These are phyloP conservation scores for Phaethon lepturus DNA, from an alignment of 2,113 vertebrate genomes.

Conservation along the genomic window DNA sequence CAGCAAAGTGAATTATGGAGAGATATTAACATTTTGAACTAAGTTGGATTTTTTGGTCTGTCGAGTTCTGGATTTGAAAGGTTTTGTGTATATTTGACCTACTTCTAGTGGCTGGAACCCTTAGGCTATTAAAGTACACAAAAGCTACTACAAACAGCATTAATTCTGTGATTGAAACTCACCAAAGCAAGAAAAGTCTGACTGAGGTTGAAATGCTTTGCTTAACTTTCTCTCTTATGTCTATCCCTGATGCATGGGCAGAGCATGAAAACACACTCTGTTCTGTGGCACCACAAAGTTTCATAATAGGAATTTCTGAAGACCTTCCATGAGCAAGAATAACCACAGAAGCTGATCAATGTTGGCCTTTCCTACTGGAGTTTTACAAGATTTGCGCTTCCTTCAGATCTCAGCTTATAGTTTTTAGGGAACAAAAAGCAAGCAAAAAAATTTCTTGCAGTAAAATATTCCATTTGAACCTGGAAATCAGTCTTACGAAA, in stretches of 20 bases:
- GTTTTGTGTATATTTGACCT: not conserved
- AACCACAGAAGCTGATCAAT: not conserved
- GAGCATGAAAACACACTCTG: not conserved
- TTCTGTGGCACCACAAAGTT: not conserved
- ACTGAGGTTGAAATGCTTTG: not conserved
- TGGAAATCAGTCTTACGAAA: not conserved
- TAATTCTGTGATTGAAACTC: slow-evolving; percentile 4
- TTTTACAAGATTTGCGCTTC: not conserved
- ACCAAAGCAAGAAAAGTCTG: slow-evolving; percentile 11
- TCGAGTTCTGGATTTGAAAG: slow-evolving; percentile 32
- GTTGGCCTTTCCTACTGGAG: not conserved
- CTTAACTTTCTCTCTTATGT: not conserved
- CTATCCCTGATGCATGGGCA: not conserved
- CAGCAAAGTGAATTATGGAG: slow-evolving; percentile 7
- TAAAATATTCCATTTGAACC: not conserved
- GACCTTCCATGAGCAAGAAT: not conserved
- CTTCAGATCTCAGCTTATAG: not conserved
- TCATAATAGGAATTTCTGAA: not conserved
- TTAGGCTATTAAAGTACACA: not conserved
- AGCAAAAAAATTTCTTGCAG: not conserved
- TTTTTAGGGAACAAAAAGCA: not conserved
- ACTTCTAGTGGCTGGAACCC: not conserved
- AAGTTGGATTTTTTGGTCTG: not conserved
- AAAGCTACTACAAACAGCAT: not conserved
- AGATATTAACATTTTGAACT: slow-evolving; percentile 13